These are phyloP conservation scores for Drosophila greeni DNA, from an alignment of 2,888 invertebrate genomes.

Conservation along the genomic window DNA sequence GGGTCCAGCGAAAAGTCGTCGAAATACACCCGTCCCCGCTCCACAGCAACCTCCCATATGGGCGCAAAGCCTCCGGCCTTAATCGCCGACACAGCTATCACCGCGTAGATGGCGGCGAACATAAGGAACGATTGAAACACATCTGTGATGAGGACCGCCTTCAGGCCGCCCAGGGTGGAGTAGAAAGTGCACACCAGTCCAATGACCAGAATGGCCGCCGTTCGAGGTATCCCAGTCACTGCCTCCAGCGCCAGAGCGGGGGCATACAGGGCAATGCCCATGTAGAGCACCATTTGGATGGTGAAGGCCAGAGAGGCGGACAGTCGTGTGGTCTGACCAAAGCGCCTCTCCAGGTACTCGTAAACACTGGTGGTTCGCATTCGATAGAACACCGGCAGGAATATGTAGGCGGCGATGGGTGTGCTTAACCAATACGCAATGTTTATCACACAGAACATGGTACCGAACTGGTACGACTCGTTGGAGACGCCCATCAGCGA, in stretches of 20 bases:
- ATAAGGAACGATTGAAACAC: conserved; percentile 91
- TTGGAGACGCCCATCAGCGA: conserved; percentile 92
- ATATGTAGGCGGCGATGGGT: conserved; percentile 87
- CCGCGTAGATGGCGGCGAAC: conserved; percentile 89
- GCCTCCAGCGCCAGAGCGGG: conserved; percentile 94
- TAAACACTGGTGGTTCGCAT: conserved; percentile 91
- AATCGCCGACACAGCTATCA: conserved; percentile 86
- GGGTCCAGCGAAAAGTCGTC: conserved; percentile 87
- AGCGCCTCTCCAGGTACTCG: conserved; percentile 94
- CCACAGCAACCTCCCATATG: conserved; percentile 86
- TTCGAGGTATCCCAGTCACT: conserved; percentile 86
- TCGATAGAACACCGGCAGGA: conserved; percentile 91
- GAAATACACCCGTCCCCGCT: conserved; percentile 84
- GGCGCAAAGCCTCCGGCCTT: conserved; percentile 85
- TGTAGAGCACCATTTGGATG: conserved; percentile 94
- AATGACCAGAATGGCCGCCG: conserved; percentile 84
- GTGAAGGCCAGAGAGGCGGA: conserved; percentile 91
- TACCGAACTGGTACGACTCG: conserved; percentile 90
- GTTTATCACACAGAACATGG: conserved; percentile 88
- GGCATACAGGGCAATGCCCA: conserved; percentile 96
- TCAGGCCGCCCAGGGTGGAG: conserved; percentile 93
- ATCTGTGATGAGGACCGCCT: conserved; percentile 93
- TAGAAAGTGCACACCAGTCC: conserved; percentile 91
- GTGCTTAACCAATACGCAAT: conserved; percentile 87
- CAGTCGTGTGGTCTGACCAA: conserved; percentile 87